Percentiles rank a stretch among this genome's conserved stretches.
Evolutionary conservation across 2,113 vertebrate genomes (phyloP).

Genomic region (Otis tarda): DNA sequence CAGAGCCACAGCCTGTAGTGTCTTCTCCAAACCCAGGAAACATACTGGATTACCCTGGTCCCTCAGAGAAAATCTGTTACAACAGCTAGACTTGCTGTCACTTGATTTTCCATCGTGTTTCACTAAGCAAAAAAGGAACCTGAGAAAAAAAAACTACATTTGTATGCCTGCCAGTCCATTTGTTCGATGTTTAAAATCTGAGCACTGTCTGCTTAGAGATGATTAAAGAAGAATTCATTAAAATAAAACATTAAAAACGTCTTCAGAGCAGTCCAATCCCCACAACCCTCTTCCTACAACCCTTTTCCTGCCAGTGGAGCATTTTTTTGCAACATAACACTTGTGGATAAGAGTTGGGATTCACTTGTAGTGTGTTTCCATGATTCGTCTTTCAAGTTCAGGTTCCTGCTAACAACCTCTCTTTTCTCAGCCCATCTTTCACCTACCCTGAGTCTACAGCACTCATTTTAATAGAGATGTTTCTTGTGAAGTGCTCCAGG

Average conservation of each 20-base stretch:
- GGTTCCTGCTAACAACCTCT: not conserved
- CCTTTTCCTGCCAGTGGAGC: not conserved
- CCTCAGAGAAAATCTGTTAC: not conserved
- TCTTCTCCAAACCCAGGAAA: not conserved
- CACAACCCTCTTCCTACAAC: not conserved
- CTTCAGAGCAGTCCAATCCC: not conserved
- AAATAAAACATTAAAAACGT: not conserved
- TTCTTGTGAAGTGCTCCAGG: not conserved
- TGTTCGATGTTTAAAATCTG: not conserved
- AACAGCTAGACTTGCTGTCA: not conserved
- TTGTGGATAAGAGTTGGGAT: not conserved
- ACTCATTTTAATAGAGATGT: not conserved
- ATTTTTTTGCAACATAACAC: not conserved
- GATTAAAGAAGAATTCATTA: not conserved
- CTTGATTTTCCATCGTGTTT: not conserved
- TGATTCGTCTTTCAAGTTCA: not conserved
- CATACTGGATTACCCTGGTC: not conserved
- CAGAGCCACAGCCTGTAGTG: not conserved
- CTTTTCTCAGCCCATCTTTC: not conserved
- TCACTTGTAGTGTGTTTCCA: not conserved
- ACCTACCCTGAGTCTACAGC: not conserved
- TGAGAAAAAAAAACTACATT: fast-evolving
- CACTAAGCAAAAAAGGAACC: not conserved
- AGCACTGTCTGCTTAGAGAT: not conserved
- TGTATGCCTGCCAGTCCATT: not conserved